Percentiles rank a stretch among this genome's conserved stretches.
Evolutionary conservation across 2,113 vertebrate genomes (phyloP).

Genomic region (Solea senegalensis): DNA sequence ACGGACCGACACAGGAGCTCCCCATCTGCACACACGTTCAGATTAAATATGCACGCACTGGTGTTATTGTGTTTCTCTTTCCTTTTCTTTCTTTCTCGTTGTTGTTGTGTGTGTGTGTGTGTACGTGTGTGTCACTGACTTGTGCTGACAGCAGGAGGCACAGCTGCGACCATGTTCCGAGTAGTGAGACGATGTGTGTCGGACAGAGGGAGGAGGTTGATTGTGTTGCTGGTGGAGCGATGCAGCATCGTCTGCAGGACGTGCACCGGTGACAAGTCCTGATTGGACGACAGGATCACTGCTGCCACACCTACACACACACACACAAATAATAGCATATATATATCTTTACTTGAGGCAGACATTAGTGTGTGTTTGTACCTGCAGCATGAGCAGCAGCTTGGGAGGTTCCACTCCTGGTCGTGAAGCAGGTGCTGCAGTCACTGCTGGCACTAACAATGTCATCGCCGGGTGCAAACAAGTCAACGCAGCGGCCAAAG

Average conservation of each 20-base stretch:
- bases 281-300: constrained; percentile 80
- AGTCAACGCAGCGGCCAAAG: constrained; percentile 87
- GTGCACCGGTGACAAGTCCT: constrained; percentile 74
- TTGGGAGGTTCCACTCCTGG: constrained; percentile 89
- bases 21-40: constrained; percentile 56
- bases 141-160: constrained; percentile 60
- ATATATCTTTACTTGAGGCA: neutral
- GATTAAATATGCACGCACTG: neutral
- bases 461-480: constrained; percentile 91
- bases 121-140: constrained; percentile 25
- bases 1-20: constrained; percentile 87
- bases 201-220: constrained; percentile 80
- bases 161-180: constrained; percentile 82
- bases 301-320: constrained; percentile 81
- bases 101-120: neutral
- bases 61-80: neutral
- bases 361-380: neutral
- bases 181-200: constrained; percentile 81
- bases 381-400: constrained; percentile 90
- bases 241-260: constrained; percentile 84
- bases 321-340: neutral
- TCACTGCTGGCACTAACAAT: constrained; percentile 90
- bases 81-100: no score
- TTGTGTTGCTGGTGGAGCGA: constrained; percentile 77
- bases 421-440: constrained; percentile 88